phyloP scores from a whole-genome alignment of 23 tunicate species.

The Ciona savignyi region DNA sequence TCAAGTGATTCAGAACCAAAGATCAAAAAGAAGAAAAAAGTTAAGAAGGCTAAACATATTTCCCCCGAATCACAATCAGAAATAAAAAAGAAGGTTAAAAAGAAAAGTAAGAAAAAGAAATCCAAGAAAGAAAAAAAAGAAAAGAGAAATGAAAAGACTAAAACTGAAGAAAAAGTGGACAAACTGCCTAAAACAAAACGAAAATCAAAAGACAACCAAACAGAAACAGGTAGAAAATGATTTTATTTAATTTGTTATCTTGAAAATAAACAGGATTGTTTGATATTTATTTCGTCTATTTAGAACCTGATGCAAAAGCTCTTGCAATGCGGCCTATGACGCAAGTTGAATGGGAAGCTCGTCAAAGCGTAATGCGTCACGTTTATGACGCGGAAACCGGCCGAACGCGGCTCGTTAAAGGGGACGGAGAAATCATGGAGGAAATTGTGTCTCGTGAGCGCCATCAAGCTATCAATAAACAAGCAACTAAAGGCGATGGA shows the following conservation, averaged over 20 bases:
- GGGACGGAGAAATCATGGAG: constrained; percentile 84
- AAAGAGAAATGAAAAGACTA: not conserved
- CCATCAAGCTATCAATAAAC: constrained; percentile 55
- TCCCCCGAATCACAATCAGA: not conserved
- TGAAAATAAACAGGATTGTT: too few relatives aligned
- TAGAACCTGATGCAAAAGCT: not conserved
- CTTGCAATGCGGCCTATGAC: constrained; percentile 77
- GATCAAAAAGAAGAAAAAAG: not conserved
- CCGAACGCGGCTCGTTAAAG: constrained; percentile 55
- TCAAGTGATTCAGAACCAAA: not conserved
- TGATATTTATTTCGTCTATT: too few relatives aligned
- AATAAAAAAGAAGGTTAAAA: not conserved
- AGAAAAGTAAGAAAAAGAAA: not conserved
- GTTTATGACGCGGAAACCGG: constrained; percentile 80
- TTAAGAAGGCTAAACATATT: not conserved
- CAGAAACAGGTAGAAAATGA: not conserved
- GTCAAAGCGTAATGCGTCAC: constrained; percentile 50
- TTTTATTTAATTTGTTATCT: too few relatives aligned
- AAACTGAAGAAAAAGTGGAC: too few relatives aligned
- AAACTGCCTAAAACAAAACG: too few relatives aligned
- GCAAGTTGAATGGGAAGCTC: constrained; percentile 63
- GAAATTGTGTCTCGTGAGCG: constrained; percentile 71
- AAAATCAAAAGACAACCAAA: not conserved
- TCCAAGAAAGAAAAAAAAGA: not conserved
- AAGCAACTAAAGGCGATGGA: constrained; percentile 68